Evolutionary conservation across 2,113 vertebrate species (phyloP), one percentile per base, ranked within the genome.

Genomic region (Sapajus apella): DNA sequence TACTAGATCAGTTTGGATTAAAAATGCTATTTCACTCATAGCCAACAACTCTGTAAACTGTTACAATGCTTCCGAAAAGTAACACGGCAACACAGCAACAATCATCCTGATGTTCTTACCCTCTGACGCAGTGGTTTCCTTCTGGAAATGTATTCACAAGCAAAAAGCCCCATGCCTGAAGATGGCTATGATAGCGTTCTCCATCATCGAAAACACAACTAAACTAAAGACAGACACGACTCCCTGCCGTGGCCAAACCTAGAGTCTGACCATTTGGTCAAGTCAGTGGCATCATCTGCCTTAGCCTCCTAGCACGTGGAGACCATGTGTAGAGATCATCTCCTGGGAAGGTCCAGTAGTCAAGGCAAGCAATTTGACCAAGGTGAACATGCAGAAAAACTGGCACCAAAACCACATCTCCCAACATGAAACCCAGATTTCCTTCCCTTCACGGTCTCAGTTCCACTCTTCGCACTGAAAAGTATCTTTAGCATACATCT

Each of bases 61-160:
- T 85, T 58, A 80, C 0, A 92, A n/a, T 61, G n/a, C 27, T 94
- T 90, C 68, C 89, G 61, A 79, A 86, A 76, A 89, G 72, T 70
- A 79, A 92, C 13, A 30, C 2, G 30, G 66, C 68, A 87, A 95
- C 52, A 91, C 0, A 80, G 85, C 43, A 81, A 85, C 14, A 70
- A 43, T 32, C 8, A 77, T 43, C 87, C 47, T 75, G 52, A 64
- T 73, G 23, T n/a, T 79, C 64, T 45, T 76, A 70, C 12, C 88
- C 89, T 88, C 50, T 68, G 52, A 91, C 47, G 32, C 82, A 93
- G 72, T 72, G 25, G 82, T 68, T 90, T 92, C 81, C 70, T 75
- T 88, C 89, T 86, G 77, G 58, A 91, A 95, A 75, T 47, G 10
- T 87, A 89, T 73, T 95, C 64, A 94, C 75, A 82, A 95, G 64